Evolutionary conservation across 2,797 vertebrate species (phyloP).

Genomic region (Sebastes hubbsi): DNA sequence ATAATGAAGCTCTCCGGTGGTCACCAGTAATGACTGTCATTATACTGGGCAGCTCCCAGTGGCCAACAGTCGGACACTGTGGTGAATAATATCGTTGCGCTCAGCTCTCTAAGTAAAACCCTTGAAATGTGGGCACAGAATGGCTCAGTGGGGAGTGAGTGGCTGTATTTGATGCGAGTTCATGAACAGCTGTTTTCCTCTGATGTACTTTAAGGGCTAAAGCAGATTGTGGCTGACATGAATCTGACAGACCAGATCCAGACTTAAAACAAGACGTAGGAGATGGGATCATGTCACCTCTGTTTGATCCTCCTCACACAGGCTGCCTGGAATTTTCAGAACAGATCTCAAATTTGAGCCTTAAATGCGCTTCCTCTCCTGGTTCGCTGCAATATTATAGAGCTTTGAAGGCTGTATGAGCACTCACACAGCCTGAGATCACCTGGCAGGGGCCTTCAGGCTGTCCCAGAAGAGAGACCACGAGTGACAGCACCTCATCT

Average conservation of each 20-base stretch:
- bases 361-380: neutral
- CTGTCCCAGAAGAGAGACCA: neutral
- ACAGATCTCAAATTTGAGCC: slow-evolving; percentile 1
- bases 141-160: neutral
- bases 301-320: slow-evolving; percentile 2
- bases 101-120: neutral
- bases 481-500: slow-evolving; percentile 9
- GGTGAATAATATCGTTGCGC: neutral
- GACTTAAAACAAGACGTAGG: slow-evolving; percentile 24
- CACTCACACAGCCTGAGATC: slow-evolving; percentile 4
- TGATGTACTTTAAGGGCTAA: slow-evolving; percentile 28
- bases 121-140: slow-evolving; percentile 12
- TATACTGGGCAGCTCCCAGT: slow-evolving; percentile 40
- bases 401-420: slow-evolving; percentile 11
- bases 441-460: slow-evolving; percentile 38
- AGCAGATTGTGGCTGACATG: slow-evolving; percentile 49
- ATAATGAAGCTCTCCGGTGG: slow-evolving; percentile 11
- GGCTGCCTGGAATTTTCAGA: slow-evolving; percentile 9
- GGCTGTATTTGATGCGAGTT: slow-evolving; percentile 19
- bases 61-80: neutral
- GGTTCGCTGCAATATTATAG: neutral
- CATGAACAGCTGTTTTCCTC: slow-evolving; percentile 33
- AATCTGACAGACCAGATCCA: slow-evolving; percentile 51
- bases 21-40: slow-evolving; percentile 48
- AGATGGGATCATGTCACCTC: slow-evolving; percentile 12